Percentiles rank a stretch among this genome's conserved stretches.
phyloP scores from a whole-genome alignment of 2,888 invertebrate species.

The Eulithis prunata region DNA sequence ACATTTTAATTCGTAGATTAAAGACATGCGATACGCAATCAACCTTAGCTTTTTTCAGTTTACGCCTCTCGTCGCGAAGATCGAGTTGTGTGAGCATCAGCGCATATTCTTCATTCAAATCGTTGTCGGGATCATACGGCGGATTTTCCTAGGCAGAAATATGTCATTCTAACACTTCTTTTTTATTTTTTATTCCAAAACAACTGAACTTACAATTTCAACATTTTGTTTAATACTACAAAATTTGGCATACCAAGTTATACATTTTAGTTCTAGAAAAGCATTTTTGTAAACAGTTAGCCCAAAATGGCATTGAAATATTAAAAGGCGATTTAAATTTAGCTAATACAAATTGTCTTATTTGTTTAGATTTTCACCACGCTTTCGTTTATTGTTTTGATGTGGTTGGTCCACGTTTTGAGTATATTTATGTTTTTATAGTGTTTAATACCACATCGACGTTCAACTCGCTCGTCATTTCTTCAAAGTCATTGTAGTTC shows the following conservation, averaged over 20 bases:
- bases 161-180: slow-evolving; percentile 1
- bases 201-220: not conserved
- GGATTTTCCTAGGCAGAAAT: slow-evolving; percentile 28
- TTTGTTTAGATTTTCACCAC: no score
- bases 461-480: slow-evolving; percentile 28
- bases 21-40: slow-evolving; percentile 5
- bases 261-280: no score
- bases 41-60: slow-evolving; percentile 29
- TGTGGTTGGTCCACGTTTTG: no score
- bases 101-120: slow-evolving; percentile 22
- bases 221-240: no score
- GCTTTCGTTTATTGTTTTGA: no score
- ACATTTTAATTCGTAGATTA: no score
- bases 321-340: no score
- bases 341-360: no score
- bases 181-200: not conserved
- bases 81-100: slow-evolving; percentile 20
- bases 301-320: no score
- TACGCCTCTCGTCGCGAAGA: slow-evolving; percentile 15
- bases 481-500: slow-evolving; percentile 22
- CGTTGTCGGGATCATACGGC: slow-evolving; percentile 25
- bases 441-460: slow-evolving; percentile 22
- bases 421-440: not conserved
- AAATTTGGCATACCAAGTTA: no score
- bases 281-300: no score